Percentiles rank a stretch among this genome's conserved stretches.
These are phyloP conservation scores for Notodonta ziczac DNA, from an alignment of 2,888 invertebrate species.

Conservation along the genomic window DNA sequence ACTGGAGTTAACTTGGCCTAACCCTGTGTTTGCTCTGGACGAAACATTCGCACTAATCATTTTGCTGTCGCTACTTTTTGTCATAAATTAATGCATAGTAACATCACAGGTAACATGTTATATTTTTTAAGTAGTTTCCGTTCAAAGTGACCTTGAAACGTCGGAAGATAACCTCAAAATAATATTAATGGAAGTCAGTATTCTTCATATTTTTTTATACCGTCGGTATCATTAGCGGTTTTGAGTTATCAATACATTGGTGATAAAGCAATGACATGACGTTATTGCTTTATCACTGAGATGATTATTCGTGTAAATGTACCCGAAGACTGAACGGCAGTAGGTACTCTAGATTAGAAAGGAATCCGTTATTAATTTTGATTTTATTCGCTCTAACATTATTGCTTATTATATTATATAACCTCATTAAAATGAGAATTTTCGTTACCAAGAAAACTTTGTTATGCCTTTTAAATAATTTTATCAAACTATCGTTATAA, in stretches of 20 bases:
- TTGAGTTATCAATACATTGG: not conserved
- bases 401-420: not conserved
- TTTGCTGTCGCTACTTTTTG: too few relatives aligned
- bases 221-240: not conserved
- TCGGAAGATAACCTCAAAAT: not conserved
- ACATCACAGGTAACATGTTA: not conserved
- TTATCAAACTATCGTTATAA: constrained; percentile 29
- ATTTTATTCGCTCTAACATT: not conserved
- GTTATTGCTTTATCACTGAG: too few relatives aligned
- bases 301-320: not conserved
- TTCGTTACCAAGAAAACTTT: not conserved
- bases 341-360: not conserved
- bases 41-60: too few relatives aligned
- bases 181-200: not conserved
- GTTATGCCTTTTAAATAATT: constrained; percentile 12
- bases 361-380: not conserved
- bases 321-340: constrained; percentile 1
- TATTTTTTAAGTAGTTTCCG: not conserved
- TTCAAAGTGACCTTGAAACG: not conserved
- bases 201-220: not conserved
- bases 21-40: too few relatives aligned
- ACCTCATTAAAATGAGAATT: not conserved
- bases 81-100: too few relatives aligned
- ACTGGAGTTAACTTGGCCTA: not conserved
- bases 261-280: not conserved